These are phyloP conservation scores for Spodoptera litura DNA, from an alignment of 1,140 invertebrate species.

Conservation along the genomic window DNA sequence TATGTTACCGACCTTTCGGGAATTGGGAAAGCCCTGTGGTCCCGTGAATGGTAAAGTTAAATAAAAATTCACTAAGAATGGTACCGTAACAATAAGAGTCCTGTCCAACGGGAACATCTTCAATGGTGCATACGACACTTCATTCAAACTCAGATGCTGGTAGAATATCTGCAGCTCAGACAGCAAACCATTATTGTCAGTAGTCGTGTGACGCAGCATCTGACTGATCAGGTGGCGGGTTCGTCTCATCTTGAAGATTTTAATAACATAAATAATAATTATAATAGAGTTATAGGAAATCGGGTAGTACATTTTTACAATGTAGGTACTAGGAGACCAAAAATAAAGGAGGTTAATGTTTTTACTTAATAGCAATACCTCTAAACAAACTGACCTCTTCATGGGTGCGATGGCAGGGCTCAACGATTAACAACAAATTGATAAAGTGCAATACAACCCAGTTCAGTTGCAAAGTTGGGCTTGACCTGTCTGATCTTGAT, in stretches of 20 bases:
- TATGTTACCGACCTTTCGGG: too few relatives aligned
- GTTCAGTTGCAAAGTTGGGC: conserved; percentile 34
- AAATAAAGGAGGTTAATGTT: too few relatives aligned
- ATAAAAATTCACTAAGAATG: background rate
- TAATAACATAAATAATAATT: too few relatives aligned
- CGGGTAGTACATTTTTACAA: too few relatives aligned
- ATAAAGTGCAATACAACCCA: conserved; percentile 47
- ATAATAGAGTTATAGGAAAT: too few relatives aligned
- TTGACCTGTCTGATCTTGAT: background rate
- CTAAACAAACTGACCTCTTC: conserved; percentile 37
- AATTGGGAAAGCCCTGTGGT: too few relatives aligned
- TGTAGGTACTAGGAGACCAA: too few relatives aligned
- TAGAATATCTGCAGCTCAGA: conserved; percentile 51
- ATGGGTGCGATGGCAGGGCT: conserved; percentile 54
- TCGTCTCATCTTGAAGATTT: conserved; percentile 35
- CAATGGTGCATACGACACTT: conserved; percentile 45
- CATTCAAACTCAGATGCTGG: conserved; percentile 43
- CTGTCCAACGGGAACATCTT: conserved; percentile 49
- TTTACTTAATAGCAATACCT: too few relatives aligned
- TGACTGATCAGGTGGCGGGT: conserved; percentile 42
- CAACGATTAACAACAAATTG: conserved; percentile 43
- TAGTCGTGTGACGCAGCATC: conserved; percentile 30
- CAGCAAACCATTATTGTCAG: background rate
- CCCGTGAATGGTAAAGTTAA: too few relatives aligned
- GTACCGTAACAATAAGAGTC: conserved; percentile 52